Evolutionary conservation across 2,888 invertebrate species (phyloP).

Genomic region (Pseudoips prasinana): DNA sequence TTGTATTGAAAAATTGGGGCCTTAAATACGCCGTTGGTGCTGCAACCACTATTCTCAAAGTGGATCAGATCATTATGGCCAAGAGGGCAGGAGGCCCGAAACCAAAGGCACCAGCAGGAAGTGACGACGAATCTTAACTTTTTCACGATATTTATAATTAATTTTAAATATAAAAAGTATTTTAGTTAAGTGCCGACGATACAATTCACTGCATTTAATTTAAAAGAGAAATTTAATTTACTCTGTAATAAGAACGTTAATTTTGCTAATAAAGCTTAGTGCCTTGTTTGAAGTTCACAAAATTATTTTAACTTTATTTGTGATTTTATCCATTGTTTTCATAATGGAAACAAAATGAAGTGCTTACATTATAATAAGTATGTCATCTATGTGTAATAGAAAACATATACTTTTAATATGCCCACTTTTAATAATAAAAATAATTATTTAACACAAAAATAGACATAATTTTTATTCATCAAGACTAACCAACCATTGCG

Average conservation of each 20-base stretch:
- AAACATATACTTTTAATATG: no score
- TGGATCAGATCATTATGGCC: constrained; percentile 99
- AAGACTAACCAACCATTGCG: no score
- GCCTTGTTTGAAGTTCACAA: no score
- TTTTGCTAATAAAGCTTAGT: no score
- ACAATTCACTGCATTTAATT: constrained; percentile 21
- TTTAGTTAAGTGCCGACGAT: constrained; percentile 25
- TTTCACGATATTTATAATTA: constrained; percentile 11
- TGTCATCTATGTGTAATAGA: no score
- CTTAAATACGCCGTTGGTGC: constrained; percentile 97
- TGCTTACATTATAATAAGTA: no score
- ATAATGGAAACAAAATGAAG: constrained; percentile 4
- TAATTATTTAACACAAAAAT: no score
- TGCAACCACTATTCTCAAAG: constrained; percentile 94
- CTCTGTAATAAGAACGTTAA: constrained; percentile 1
- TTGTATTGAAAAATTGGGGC: constrained; percentile 94
- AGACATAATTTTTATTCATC: no score
- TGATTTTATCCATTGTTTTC: constrained; percentile 3
- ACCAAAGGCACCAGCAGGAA: constrained; percentile 84
- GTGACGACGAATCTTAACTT: constrained; percentile 88
- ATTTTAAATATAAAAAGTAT: constrained; percentile 31
- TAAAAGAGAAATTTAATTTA: constrained; percentile 5
- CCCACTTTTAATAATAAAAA: no score
- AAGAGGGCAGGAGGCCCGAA: constrained; percentile 98
- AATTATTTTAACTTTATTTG: no score